phyloP scores from a whole-genome alignment of 2,113 vertebrate species.

The Cinclus mexicanus region DNA sequence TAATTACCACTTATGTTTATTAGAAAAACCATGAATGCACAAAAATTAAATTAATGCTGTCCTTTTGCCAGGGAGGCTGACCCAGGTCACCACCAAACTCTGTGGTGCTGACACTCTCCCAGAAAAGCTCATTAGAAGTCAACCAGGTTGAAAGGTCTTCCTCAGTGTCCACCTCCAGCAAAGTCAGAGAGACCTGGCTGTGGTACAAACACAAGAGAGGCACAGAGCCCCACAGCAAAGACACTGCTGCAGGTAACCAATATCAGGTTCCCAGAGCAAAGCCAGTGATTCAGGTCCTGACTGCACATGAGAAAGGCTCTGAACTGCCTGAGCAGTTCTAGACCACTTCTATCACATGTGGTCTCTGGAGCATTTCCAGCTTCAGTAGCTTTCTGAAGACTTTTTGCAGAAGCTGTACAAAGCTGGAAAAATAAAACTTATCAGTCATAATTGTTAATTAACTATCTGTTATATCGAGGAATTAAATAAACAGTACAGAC shows the following conservation, averaged over 20 bases:
- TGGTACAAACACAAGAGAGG: background rate
- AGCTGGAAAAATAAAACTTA: background rate
- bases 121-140: background rate
- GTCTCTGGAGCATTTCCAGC: background rate
- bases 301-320: background rate
- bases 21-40: background rate
- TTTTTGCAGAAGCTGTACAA: background rate
- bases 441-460: background rate
- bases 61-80: background rate
- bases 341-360: background rate
- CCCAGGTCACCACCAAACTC: background rate
- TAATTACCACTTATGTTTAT: background rate
- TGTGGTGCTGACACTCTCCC: fast-evolving
- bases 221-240: background rate
- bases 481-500: background rate
- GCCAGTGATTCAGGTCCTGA: background rate
- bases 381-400: background rate
- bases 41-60: background rate
- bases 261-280: background rate
- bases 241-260: background rate
- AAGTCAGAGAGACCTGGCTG: background rate
- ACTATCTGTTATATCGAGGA: background rate
- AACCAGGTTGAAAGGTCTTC: background rate
- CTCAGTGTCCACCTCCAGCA: background rate
- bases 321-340: background rate